phyloP scores from a whole-genome alignment of 2,113 vertebrate genomes.

The Argyrosomus japonicus region DNA sequence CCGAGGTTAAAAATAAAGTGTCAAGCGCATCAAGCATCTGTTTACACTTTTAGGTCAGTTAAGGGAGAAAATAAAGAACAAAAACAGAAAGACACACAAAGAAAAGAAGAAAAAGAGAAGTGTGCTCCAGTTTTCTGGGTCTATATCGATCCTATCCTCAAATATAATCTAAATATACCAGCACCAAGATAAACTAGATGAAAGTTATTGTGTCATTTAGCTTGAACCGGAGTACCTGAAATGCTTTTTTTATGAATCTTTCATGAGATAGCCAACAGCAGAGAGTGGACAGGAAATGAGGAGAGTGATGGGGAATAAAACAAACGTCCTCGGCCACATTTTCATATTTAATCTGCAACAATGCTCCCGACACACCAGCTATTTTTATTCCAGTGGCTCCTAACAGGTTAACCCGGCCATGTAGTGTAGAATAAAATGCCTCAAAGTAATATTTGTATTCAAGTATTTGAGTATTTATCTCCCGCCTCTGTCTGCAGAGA shows the following conservation, averaged over 20 bases:
- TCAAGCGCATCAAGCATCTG: background rate
- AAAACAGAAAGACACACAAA: too few relatives aligned
- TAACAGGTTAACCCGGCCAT: background rate
- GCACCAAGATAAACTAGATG: background rate
- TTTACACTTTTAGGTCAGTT: background rate
- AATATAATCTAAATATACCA: too few relatives aligned
- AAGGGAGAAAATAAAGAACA: too few relatives aligned
- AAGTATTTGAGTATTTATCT: background rate
- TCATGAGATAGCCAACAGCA: background rate
- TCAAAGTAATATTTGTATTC: background rate
- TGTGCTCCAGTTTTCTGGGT: too few relatives aligned
- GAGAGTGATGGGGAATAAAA: background rate
- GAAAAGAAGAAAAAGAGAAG: too few relatives aligned
- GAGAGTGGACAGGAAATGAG: background rate
- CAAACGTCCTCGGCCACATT: background rate
- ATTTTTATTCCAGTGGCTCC: background rate
- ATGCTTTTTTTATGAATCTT: background rate
- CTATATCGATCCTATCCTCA: too few relatives aligned
- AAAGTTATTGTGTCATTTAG: background rate
- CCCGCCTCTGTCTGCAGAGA: slow-evolving; percentile 76
- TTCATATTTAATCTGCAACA: background rate
- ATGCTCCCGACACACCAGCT: background rate
- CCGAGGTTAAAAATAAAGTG: background rate
- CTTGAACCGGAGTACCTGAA: background rate
- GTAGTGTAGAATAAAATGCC: background rate